A percentile compares a stretch with the other conserved stretches of the same genome.
phyloP scores from a whole-genome alignment of 2,113 vertebrate species.

The Ictidomys tridecemlineatus region DNA sequence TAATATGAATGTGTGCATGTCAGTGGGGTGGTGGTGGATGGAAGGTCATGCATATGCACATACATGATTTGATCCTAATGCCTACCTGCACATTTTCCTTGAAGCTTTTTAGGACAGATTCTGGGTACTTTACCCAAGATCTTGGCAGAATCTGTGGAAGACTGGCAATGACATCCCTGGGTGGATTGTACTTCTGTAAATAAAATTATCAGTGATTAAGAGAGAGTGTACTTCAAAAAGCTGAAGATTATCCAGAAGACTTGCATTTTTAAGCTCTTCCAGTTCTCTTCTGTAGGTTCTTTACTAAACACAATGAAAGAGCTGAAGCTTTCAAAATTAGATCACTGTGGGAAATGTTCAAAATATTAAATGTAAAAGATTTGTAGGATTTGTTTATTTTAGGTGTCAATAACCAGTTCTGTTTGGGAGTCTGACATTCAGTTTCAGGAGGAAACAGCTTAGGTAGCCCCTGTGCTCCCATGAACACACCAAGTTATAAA shows the following conservation, averaged over 20 bases:
- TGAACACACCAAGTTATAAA: constrained; percentile 44
- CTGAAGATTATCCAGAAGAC: background rate
- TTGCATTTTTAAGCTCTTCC: background rate
- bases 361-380: constrained; percentile 51
- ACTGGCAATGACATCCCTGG: constrained; percentile 1
- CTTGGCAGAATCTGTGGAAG: background rate
- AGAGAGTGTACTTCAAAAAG: background rate
- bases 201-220: constrained; percentile 39
- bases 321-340: constrained; percentile 27
- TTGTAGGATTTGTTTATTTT: constrained; percentile 44
- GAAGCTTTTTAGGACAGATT: background rate
- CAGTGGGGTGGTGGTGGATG: rapidly evolving
- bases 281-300: constrained; percentile 2
- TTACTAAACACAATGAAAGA: constrained; percentile 44
- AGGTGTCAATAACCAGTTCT: constrained; percentile 43
- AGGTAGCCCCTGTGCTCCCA: constrained; percentile 37
- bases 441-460: constrained; percentile 43
- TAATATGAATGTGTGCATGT: background rate
- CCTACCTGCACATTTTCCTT: constrained; percentile 7
- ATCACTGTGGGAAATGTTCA: background rate
- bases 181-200: background rate
- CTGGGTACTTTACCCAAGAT: background rate
- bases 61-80: background rate
- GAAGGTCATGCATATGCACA: background rate
- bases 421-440: constrained; percentile 58